Evolutionary conservation across 2,113 vertebrate species (phyloP), one percentile per base, ranked within the genome.

Genomic region (Prinia subflava): DNA sequence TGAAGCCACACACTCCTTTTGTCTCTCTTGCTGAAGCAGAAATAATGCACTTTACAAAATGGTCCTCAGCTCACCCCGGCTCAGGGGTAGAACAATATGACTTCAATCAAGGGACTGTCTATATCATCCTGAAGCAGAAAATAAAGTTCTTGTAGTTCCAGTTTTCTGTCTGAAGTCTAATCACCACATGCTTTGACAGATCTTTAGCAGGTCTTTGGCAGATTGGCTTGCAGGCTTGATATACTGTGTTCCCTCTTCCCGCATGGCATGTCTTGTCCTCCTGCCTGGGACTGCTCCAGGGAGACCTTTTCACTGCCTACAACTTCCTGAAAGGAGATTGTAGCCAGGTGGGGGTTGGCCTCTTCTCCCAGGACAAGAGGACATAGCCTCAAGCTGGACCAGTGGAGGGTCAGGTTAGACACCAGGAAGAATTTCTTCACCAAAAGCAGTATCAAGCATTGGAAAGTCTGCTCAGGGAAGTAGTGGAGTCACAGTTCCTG

Each of bases 401-500:
- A n/a, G n/a, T n/a, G n/a, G n/a, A n/a, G n/a, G n/a, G n/a, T n/a
- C n/a, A n/a, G n/a, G n/a, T n/a, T n/a, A n/a, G n/a, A n/a, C n/a
- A n/a, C n/a, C n/a, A n/a, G n/a, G n/a, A n/a, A n/a, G n/a, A n/a
- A n/a, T n/a, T n/a, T 44, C 37, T n/a, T 67, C 14, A 52, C 12
- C 0, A 0, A 52, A 52, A 67, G 5, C 7, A 23, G 7, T 10
- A 30, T 13, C 22, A 67, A 67, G 33, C 9, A 9, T 7, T 67
- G 13, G 37, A 74, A 67, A 4, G 22, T 33, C 27, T 74, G 8
- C 15, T 50, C 37, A 33, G 23, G 10, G 22, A 81, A 50, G 19
- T 33, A 44, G 10, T 24, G 7, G 16, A 52, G 9, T 30, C 23
- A 52, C 3, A 4, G 20, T 8, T 4, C 13, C 23, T 12, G 15